These are phyloP conservation scores for Taxidea taxus DNA, from an alignment of 2,113 vertebrate species.

Conservation along the genomic window DNA sequence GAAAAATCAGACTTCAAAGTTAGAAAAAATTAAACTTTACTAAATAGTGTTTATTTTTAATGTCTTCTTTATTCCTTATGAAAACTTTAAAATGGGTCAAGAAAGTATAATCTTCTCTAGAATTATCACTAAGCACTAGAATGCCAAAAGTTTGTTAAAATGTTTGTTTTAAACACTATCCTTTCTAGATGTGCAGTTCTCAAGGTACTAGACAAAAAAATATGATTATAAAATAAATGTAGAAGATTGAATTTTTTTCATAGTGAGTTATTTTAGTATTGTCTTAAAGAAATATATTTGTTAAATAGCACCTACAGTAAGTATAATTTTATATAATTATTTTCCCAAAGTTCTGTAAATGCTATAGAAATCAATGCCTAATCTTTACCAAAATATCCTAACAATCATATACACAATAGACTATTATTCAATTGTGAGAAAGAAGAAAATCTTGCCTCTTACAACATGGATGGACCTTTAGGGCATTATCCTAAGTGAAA, in stretches of 20 bases:
- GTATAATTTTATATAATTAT: neutral
- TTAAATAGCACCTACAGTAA: neutral
- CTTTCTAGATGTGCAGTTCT: neutral
- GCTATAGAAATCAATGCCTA: neutral
- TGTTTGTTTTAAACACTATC: neutral
- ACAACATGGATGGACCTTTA: neutral
- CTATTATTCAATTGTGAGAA: neutral
- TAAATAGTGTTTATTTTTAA: neutral
- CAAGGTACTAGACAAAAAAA: neutral
- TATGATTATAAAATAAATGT: neutral
- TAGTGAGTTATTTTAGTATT: neutral
- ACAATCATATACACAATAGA: neutral
- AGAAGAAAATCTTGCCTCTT: neutral
- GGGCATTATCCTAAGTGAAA: neutral
- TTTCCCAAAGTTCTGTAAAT: neutral
- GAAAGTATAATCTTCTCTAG: neutral
- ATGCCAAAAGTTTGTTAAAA: neutral
- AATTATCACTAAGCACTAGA: neutral
- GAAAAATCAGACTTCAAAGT: neutral
- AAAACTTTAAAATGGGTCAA: conserved; percentile 23
- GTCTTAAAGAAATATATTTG: neutral
- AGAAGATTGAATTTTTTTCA: conserved; percentile 2
- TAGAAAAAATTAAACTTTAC: neutral
- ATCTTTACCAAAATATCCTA: conserved; percentile 6
- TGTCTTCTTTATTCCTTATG: neutral